Evolutionary conservation across 2,888 invertebrate species (phyloP), one percentile per base, ranked within the genome.

Genomic region (Trachelus iudaicus): DNA sequence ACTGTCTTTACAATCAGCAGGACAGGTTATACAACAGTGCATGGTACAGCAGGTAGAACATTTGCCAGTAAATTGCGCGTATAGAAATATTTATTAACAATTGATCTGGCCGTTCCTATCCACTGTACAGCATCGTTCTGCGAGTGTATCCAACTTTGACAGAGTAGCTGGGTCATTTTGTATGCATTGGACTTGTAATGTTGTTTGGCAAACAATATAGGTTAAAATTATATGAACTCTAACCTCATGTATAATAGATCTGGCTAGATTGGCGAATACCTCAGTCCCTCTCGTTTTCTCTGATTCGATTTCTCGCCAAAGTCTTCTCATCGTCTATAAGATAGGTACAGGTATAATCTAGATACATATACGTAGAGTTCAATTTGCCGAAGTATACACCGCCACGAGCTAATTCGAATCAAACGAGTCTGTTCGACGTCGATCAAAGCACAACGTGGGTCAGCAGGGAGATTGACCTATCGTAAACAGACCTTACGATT

Each of bases 401-500:
- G 23, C 56, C 56, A 56, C 1, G 23, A 23, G 56, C 56, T 56
- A 56, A 56, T 56, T 56, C 56, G 56, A 56, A 23, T 56, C 23
- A 9, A 23, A 56, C 23, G 23, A 56, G 9, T 56, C 56, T 83
- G 80, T 79, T 83, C 79, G 71, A 80, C 73, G 79, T 83, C 80
- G 83, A 81, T 83, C 83, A 80, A 83, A 79, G 80, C 76, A 79
- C 81, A 78, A 81, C 81, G 79, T 23, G 56, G 23, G 56, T 56
- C 83, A 81, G 80, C 83, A 83, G 79, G n/a, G 78, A 79, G 83
- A 79, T 81, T 80, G 80, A 79, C 79, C 83, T 80, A 83, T 83
- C 83, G 73, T 75, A 76, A 56, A 76, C 83, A 83, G 83, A 34
- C 56, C 34, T 56, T 56, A 56, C 56, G 56, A 56, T 56, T 23